Percentiles rank a stretch among this genome's conserved stretches.
Conservation (phyloP, 2,113 vertebrate genomes). For the Cariama cristata region DNA sequence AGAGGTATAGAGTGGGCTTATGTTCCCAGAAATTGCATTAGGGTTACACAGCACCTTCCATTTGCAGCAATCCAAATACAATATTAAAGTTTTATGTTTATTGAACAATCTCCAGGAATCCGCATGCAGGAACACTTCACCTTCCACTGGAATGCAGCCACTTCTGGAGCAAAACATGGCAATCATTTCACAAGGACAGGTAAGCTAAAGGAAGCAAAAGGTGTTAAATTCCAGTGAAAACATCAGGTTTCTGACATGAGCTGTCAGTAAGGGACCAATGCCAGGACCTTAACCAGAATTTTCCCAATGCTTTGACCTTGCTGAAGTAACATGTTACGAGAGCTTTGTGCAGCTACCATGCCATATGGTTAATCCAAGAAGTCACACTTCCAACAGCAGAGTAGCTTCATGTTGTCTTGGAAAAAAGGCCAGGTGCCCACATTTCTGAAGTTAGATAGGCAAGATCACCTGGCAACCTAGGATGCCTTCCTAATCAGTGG, state of each 20-base stretch:
- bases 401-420: fast-evolving
- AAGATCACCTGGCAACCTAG: neutral
- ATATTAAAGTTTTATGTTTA: constrained; percentile 55
- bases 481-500: neutral
- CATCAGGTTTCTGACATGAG: neutral
- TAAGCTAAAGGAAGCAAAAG: neutral
- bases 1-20: neutral
- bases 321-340: neutral
- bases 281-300: neutral
- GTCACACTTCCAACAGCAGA: neutral
- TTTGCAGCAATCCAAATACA: constrained; percentile 26
- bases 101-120: constrained; percentile 51
- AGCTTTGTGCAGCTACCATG: neutral
- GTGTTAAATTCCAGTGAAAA: neutral
- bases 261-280: neutral
- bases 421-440: neutral
- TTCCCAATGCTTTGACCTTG: neutral
- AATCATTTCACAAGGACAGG: fast-evolving
- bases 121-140: neutral
- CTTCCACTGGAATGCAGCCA: constrained; percentile 6
- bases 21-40: constrained; percentile 62
- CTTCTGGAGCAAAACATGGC: neutral
- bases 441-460: neutral
- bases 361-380: fast-evolving
- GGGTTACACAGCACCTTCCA: constrained; percentile 30